These are phyloP conservation scores for Darevskia nairensis DNA, from an alignment of 2,797 vertebrate species.

Conservation along the genomic window DNA sequence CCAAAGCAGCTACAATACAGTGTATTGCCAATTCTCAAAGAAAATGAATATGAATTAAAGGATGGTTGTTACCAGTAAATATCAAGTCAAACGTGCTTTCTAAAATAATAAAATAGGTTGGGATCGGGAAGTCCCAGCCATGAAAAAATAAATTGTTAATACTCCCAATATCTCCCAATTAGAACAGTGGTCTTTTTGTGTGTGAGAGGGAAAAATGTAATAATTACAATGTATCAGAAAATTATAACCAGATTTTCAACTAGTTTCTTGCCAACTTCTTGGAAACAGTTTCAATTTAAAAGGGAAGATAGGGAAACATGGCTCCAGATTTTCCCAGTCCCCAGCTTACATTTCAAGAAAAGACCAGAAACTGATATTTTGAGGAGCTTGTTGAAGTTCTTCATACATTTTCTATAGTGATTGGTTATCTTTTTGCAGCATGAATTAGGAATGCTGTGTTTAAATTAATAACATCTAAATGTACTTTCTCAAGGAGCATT, in stretches of 20 bases:
- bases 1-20: background rate
- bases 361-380: background rate
- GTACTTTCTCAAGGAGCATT: background rate
- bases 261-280: background rate
- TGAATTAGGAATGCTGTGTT: background rate
- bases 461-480: slow-evolving; percentile 6
- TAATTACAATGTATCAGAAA: slow-evolving; percentile 5
- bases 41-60: background rate
- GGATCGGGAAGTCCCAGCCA: background rate
- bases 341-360: background rate
- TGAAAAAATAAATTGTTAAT: too few relatives aligned
- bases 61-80: background rate
- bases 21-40: background rate
- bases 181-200: slow-evolving; percentile 14
- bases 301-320: slow-evolving; percentile 9
- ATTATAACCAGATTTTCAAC: background rate
- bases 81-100: background rate
- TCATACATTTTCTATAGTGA: background rate
- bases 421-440: background rate
- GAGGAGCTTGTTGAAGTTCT: slow-evolving; percentile 9
- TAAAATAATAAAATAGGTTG: background rate
- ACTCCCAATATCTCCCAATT: too few relatives aligned
- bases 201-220: background rate
- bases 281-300: slow-evolving; percentile 15
- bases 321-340: background rate